These are phyloP conservation scores for Saccostrea glomerata DNA, from an alignment of 1,140 invertebrate genomes.

Conservation along the genomic window DNA sequence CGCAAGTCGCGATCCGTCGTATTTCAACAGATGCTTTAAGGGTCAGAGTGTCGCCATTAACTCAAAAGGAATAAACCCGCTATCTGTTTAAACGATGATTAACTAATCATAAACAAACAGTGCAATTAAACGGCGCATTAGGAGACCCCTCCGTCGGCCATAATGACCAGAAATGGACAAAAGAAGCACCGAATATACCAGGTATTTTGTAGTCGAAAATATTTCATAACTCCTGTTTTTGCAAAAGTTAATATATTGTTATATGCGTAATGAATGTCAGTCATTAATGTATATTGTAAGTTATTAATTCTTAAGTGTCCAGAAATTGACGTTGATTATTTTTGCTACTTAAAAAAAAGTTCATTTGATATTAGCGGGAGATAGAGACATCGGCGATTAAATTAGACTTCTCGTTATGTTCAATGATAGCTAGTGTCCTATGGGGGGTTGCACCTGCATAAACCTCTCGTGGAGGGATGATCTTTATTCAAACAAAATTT, in stretches of 20 bases:
- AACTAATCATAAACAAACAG: constrained; percentile 26
- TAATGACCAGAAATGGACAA: constrained; percentile 28
- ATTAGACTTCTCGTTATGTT: no score
- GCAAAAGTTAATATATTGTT: not conserved
- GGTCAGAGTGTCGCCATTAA: not conserved
- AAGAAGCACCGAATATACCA: not conserved
- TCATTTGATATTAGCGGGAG: not conserved
- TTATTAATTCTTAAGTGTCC: not conserved
- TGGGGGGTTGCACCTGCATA: not conserved
- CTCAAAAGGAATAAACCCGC: not conserved
- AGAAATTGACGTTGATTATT: not conserved
- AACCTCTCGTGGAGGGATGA: not conserved
- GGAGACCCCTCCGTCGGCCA: not conserved
- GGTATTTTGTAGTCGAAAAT: not conserved
- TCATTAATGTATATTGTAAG: not conserved
- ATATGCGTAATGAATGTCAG: not conserved
- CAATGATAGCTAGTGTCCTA: not conserved
- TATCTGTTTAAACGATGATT: constrained; percentile 6
- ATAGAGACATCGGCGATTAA: no score
- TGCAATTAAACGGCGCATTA: not conserved
- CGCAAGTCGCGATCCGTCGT: not conserved
- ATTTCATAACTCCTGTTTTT: not conserved
- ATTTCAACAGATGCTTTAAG: not conserved
- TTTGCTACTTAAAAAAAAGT: not conserved
- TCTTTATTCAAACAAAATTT: not conserved